Evolutionary conservation across 2,113 vertebrate genomes (phyloP).

Genomic region (Ophthalmolycus amberensis): DNA sequence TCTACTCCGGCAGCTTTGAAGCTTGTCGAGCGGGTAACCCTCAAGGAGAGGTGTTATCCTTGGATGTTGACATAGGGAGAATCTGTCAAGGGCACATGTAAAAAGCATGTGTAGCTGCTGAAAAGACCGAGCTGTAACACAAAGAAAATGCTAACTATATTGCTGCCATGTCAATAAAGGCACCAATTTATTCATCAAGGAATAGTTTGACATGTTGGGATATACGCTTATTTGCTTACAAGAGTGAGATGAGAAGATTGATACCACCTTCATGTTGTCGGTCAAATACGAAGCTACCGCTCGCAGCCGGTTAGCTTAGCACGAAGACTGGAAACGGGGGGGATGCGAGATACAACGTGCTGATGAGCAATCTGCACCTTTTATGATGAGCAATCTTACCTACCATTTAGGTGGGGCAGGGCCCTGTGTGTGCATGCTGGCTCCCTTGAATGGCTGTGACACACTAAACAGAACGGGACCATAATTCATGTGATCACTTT

Average conservation of each 20-base stretch:
- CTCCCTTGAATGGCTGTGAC: not conserved
- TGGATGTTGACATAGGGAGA: conserved; percentile 13
- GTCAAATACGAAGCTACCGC: not conserved
- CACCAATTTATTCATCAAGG: not conserved
- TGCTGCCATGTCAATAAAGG: not conserved
- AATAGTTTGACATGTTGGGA: not conserved
- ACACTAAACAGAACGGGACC: not conserved
- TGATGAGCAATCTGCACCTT: not conserved
- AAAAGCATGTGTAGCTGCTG: not conserved
- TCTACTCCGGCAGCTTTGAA: conserved; percentile 45
- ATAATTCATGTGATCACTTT: not conserved
- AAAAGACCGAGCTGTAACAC: not conserved
- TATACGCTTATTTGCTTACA: not conserved
- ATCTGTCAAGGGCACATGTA: not conserved
- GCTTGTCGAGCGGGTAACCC: conserved; percentile 31
- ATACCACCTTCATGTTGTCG: not conserved
- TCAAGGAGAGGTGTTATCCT: conserved; percentile 40
- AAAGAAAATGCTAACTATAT: not conserved
- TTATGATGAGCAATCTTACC: no score
- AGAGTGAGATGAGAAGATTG: not conserved
- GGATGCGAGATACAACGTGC: not conserved
- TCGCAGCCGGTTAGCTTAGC: conserved; percentile 1
- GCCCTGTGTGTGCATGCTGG: not conserved
- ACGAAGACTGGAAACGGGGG: not conserved
- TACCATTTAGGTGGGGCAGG: not conserved